phyloP scores from a whole-genome alignment of 2,797 vertebrate genomes.

The Salmo trutta region DNA sequence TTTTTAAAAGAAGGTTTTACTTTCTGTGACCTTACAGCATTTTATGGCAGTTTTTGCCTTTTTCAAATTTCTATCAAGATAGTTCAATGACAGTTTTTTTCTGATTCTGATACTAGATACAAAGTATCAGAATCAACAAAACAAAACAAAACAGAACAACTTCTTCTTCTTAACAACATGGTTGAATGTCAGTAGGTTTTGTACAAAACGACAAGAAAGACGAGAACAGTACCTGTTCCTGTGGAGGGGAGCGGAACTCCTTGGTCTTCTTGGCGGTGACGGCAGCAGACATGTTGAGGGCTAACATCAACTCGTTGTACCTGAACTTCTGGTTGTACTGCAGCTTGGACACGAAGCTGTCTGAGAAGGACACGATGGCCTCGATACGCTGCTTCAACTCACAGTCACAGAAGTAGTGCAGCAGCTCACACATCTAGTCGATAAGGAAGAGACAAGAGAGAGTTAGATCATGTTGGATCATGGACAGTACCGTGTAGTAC shows the following conservation, averaged over 20 bases:
- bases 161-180: neutral
- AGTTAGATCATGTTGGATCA: neutral
- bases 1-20: neutral
- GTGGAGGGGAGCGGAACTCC: slow-evolving; percentile 97
- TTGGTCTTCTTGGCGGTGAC: slow-evolving; percentile 95
- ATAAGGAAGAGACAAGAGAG: neutral
- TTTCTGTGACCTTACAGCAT: neutral
- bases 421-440: slow-evolving; percentile 95
- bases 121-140: no score
- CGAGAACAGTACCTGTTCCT: slow-evolving; percentile 86
- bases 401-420: slow-evolving; percentile 98
- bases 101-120: neutral
- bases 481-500: no score
- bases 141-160: no score
- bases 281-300: slow-evolving; percentile 98
- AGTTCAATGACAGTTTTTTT: neutral
- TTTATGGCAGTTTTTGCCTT: neutral
- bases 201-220: no score
- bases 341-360: slow-evolving; percentile 92
- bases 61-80: neutral
- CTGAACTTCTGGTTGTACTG: slow-evolving; percentile 98
- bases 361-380: slow-evolving; percentile 95
- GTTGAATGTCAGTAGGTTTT: neutral
- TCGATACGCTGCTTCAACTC: slow-evolving; percentile 97
- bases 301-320: slow-evolving; percentile 98